Evolutionary conservation across 2,113 vertebrate genomes (phyloP).

Genomic region (Bettongia penicillata): DNA sequence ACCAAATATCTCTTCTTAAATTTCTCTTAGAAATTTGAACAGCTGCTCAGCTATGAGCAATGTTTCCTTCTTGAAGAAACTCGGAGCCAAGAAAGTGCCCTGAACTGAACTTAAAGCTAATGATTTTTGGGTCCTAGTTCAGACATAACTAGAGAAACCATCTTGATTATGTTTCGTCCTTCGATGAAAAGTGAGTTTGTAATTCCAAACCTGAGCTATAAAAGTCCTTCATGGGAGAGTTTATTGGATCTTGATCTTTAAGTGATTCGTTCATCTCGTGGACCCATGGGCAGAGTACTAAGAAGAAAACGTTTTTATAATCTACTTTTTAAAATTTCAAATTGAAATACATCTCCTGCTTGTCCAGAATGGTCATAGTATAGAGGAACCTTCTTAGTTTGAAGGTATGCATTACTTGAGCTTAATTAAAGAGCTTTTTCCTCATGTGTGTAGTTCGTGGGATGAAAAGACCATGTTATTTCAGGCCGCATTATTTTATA

Average conservation of each 20-base stretch:
- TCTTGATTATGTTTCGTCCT: conserved; percentile 12
- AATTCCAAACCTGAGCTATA: conserved; percentile 50
- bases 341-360: conserved; percentile 31
- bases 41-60: conserved; percentile 17
- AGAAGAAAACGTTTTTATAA: conserved; percentile 37
- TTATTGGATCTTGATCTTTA: conserved; percentile 45
- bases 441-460: background rate
- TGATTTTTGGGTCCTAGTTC: conserved; percentile 51
- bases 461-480: background rate
- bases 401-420: background rate
- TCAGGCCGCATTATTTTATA: background rate
- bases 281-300: conserved; percentile 19
- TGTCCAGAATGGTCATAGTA: conserved; percentile 38
- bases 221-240: conserved; percentile 24
- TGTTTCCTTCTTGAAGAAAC: conserved; percentile 4
- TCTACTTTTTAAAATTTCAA: conserved; percentile 12
- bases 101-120: background rate
- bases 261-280: conserved; percentile 48
- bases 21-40: conserved; percentile 32
- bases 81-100: background rate
- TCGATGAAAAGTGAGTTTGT: conserved; percentile 15
- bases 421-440: background rate
- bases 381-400: background rate
- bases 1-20: conserved; percentile 24
- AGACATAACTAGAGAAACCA: conserved; percentile 28